Evolutionary conservation across 2,797 vertebrate species (phyloP), one percentile per base, ranked within the genome.

Genomic region (Cyprinella venusta): DNA sequence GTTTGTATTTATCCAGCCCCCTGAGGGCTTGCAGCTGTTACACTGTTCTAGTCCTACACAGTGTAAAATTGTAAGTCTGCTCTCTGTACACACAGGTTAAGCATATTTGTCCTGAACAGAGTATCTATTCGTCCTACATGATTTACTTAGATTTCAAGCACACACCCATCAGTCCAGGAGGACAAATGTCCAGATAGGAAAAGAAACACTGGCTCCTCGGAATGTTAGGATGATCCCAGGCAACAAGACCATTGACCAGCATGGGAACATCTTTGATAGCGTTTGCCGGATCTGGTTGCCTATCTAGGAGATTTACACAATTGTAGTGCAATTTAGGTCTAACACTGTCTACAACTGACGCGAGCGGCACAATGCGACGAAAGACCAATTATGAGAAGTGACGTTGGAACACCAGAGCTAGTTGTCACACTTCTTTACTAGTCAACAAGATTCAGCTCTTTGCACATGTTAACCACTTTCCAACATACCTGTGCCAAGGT

Each of bases 401-500:
- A 52, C 19, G 18, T 52, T 52, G 52, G 19, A 75, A n/a, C 19
- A 38, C 6, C 4, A 59, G 0, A 1, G 21, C 1, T 40, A 24
- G 36, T 18, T 54, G 19, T 74, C 71, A 54, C 1, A 54, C 9
- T 52, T 59, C 8, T 54, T 72, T 3, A 56, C 6, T 24, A 6
- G 5, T 8, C 5, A 15, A 5, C 56, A 75, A 38, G 2, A n/a
- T 75, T 52, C 50, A 8, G 4, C 33, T 38, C 6, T 54, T 13
- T 74, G 18, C n/a, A 38, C 3, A 52, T 21, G 8, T 30, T 21
- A 19, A 48, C 3, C 8, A 2, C 12, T 21, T 52, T 18, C 15
- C n/a, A 59, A 65, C 91, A 85, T 88, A 96, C 96, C 96, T 92
- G 96, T 96, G 30, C 96, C 95, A 7, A 97, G 93, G 91, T 96